Percentiles rank a stretch among this genome's conserved stretches.
Conservation (phyloP, 2,113 vertebrate genomes). For the Pelobates fuscus region DNA sequence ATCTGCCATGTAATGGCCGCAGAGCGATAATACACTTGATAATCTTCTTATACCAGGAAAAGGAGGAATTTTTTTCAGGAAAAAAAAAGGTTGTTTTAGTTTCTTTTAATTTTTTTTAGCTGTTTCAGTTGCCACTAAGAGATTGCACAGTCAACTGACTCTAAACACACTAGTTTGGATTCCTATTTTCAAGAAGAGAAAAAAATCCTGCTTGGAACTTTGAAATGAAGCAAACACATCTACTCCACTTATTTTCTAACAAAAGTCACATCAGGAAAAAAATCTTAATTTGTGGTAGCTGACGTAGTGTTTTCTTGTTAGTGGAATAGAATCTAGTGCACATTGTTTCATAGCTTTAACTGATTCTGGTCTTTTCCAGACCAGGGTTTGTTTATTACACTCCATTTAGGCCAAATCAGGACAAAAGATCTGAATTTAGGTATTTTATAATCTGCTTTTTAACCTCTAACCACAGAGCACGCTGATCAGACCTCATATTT, state of each 20-base stretch:
- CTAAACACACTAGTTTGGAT: conserved; percentile 95
- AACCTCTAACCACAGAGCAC: conserved; percentile 89
- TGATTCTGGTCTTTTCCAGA: conserved; percentile 78
- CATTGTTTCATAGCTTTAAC: conserved; percentile 93
- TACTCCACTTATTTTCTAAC: conserved; percentile 91
- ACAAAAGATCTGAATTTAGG: conserved; percentile 86
- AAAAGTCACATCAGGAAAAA: conserved; percentile 85
- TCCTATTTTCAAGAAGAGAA: conserved; percentile 83
- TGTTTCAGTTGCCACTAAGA: conserved; percentile 98
- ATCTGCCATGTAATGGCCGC: conserved; percentile 88
- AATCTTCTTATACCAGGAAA: conserved; percentile 86
- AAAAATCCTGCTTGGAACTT: conserved; percentile 78
- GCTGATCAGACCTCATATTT: conserved; percentile 88
- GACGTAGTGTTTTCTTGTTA: conserved; percentile 84
- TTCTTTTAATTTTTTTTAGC: conserved; percentile 79
- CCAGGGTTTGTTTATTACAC: conserved; percentile 86
- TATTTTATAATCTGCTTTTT: conserved; percentile 92
- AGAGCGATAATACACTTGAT: conserved; percentile 89
- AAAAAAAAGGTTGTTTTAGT: conserved; percentile 57
- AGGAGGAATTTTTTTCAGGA: conserved; percentile 76
- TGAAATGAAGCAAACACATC: conserved; percentile 77
- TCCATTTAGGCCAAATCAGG: conserved; percentile 92
- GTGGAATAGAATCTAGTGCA: conserved; percentile 86
- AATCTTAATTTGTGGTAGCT: conserved; percentile 86
- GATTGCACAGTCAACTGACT: conserved; percentile 99